These are phyloP conservation scores for Myotis planiceps DNA, from an alignment of 2,797 vertebrate species.

Conservation along the genomic window DNA sequence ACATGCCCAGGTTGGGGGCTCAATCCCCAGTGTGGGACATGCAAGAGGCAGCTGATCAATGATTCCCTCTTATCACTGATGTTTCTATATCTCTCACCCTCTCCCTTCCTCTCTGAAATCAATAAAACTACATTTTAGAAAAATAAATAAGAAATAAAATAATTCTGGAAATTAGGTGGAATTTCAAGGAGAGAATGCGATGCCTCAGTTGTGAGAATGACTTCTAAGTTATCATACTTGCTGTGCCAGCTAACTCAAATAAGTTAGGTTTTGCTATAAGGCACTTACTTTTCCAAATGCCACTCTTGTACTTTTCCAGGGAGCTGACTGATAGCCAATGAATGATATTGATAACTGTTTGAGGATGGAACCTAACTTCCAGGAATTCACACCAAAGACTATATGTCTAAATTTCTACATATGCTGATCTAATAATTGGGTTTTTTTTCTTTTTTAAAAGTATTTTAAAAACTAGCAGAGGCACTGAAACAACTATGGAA, in stretches of 20 bases:
- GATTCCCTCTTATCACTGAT: no score
- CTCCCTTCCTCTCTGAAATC: no score
- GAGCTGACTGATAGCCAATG: not conserved
- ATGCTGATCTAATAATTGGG: not conserved
- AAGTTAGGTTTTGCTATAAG: not conserved
- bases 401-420: not conserved
- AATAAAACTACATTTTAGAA: no score
- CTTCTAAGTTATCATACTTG: not conserved
- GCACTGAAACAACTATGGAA: not conserved
- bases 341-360: not conserved
- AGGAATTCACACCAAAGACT: not conserved
- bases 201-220: not conserved
- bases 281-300: not conserved
- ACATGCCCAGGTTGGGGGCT: no score
- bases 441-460: not conserved
- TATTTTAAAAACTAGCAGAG: not conserved
- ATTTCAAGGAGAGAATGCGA: not conserved
- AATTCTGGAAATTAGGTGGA: constrained; percentile 40
- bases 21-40: no score
- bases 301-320: not conserved
- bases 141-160: not conserved
- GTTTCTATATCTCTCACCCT: no score
- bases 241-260: not conserved
- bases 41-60: no score
- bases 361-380: not conserved